These are phyloP conservation scores for Onthophagus taurus DNA, from an alignment of 1,140 invertebrate genomes.

Conservation along the genomic window DNA sequence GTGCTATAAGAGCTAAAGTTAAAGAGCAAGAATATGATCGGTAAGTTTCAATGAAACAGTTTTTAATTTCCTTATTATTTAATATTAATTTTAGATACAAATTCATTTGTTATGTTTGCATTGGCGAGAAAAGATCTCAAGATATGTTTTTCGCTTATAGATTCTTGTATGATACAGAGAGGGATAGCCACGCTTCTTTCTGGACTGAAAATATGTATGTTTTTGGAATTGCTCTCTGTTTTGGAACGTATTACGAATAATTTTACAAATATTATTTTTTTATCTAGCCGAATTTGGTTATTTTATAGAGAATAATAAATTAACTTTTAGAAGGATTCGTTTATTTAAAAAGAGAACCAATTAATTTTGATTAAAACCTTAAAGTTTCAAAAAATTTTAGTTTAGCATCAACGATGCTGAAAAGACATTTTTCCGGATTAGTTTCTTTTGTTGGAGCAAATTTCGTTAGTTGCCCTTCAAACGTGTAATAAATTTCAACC, in stretches of 20 bases:
- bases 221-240: slow-evolving; percentile 45
- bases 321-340: no score
- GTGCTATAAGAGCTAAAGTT: slow-evolving; percentile 38
- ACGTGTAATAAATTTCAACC: slow-evolving; percentile 15
- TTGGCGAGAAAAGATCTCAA: slow-evolving; percentile 48
- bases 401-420: slow-evolving; percentile 21
- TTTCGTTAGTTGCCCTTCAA: slow-evolving; percentile 15
- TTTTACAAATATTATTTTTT: not conserved
- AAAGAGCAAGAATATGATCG: slow-evolving; percentile 42
- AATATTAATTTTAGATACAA: slow-evolving; percentile 44
- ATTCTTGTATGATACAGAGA: slow-evolving; percentile 49
- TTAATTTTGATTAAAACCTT: slow-evolving; percentile 19
- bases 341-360: no score
- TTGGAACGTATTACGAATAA: slow-evolving; percentile 51
- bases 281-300: no score
- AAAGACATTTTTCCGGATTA: slow-evolving; percentile 18
- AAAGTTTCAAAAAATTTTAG: slow-evolving; percentile 20
- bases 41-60: slow-evolving; percentile 25
- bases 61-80: not conserved
- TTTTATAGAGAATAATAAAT: no score
- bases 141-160: slow-evolving; percentile 42
- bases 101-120: slow-evolving; percentile 44
- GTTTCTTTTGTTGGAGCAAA: slow-evolving; percentile 14
- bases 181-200: slow-evolving; percentile 44
- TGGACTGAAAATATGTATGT: slow-evolving; percentile 45